phyloP scores from a whole-genome alignment of 2,888 invertebrate genomes.

The Scaptomyza cyrtandrae region DNA sequence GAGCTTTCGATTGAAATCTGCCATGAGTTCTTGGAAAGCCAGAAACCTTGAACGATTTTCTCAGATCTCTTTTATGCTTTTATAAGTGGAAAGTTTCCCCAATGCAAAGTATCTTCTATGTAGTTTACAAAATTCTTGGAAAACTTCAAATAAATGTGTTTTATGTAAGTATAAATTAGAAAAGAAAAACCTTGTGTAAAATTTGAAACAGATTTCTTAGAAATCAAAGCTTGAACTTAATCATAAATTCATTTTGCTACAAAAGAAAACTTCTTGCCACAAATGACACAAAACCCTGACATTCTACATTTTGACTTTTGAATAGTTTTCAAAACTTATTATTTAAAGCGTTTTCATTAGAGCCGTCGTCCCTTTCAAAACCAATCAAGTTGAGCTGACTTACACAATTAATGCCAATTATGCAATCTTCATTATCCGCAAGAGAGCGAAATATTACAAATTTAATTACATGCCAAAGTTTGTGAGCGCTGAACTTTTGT shows the following conservation, averaged over 20 bases:
- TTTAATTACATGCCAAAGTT: slow-evolving; percentile 67
- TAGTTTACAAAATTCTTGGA: not conserved
- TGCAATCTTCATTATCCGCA: slow-evolving; percentile 41
- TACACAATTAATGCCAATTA: slow-evolving; percentile 40
- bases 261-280: not conserved
- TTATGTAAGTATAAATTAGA: too few relatives aligned
- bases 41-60: not conserved
- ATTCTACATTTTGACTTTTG: not conserved
- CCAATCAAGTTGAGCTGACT: slow-evolving; percentile 17
- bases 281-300: not conserved
- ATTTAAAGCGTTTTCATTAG: not conserved
- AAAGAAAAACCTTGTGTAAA: too few relatives aligned
- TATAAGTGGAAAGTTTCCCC: not conserved
- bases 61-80: not conserved
- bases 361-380: not conserved
- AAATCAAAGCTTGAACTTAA: not conserved
- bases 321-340: not conserved
- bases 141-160: too few relatives aligned
- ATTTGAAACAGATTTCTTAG: not conserved
- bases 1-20: not conserved
- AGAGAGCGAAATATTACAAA: slow-evolving; percentile 45
- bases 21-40: not conserved
- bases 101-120: not conserved
- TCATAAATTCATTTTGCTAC: not conserved
- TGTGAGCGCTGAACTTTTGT: slow-evolving; percentile 29